phyloP scores from a whole-genome alignment of 2,797 vertebrate species.

The Paguma larvata region DNA sequence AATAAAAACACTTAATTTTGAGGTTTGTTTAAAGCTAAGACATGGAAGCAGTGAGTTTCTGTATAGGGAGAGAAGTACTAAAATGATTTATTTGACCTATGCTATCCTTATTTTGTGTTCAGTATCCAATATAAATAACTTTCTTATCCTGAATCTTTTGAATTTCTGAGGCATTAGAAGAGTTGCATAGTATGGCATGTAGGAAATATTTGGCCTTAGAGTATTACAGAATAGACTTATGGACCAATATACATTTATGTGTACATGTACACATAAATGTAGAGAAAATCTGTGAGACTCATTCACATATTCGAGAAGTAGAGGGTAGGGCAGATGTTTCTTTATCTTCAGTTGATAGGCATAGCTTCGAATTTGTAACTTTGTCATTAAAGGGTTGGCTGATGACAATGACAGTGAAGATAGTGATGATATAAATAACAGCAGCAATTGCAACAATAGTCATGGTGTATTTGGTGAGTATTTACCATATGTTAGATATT shows the following conservation, averaged over 20 bases:
- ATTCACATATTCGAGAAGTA: background rate
- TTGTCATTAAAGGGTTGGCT: background rate
- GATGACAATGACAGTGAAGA: background rate
- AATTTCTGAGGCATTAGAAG: constrained; percentile 31
- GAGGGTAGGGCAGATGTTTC: background rate
- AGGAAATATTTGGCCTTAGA: background rate
- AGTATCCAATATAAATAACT: background rate
- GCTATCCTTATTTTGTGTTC: background rate
- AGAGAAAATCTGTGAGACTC: constrained; percentile 5
- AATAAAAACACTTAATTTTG: background rate
- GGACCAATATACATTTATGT: background rate
- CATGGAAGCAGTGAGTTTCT: background rate
- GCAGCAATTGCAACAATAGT: background rate
- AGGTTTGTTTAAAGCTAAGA: background rate
- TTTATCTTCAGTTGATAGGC: background rate
- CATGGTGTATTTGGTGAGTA: background rate
- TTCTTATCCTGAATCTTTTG: background rate
- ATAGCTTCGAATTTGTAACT: background rate
- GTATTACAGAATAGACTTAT: background rate
- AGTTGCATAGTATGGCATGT: background rate
- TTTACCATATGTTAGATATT: background rate
- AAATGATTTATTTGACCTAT: background rate
- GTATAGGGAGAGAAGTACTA: background rate
- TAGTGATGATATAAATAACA: background rate
- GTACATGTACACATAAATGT: background rate